phyloP scores from a whole-genome alignment of 2,888 invertebrate genomes.

The Scrobipalpa costella region DNA sequence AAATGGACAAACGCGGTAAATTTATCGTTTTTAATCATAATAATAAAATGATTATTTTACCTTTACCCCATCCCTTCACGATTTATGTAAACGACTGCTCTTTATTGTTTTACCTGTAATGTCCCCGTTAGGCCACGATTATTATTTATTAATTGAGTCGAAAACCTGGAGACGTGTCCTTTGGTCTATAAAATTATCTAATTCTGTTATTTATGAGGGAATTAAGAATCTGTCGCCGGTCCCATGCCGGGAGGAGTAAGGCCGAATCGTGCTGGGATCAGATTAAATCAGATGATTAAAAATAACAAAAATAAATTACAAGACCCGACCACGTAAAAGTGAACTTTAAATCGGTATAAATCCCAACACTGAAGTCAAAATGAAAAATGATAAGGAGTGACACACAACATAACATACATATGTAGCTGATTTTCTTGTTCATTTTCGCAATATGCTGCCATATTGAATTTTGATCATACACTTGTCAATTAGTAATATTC shows the following conservation, averaged over 20 bases:
- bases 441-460: too few species aligned
- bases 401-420: too few species aligned
- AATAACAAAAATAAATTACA: not conserved
- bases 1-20: too few species aligned
- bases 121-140: slow-evolving; percentile 30
- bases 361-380: too few species aligned
- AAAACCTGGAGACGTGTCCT: slow-evolving; percentile 20
- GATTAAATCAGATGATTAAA: slow-evolving; percentile 8
- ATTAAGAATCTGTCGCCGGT: slow-evolving; percentile 24
- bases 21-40: too few species aligned
- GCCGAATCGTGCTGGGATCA: slow-evolving; percentile 11
- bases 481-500: too few species aligned
- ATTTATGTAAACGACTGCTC: slow-evolving; percentile 54
- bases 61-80: slow-evolving; percentile 33
- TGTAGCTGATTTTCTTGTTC: too few species aligned
- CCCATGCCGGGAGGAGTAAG: slow-evolving; percentile 20
- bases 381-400: too few species aligned
- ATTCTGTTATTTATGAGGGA: slow-evolving; percentile 26
- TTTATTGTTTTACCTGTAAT: slow-evolving; percentile 43
- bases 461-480: too few species aligned
- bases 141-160: slow-evolving; percentile 28
- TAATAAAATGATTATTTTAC: too few species aligned
- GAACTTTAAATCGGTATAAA: too few species aligned
- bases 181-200: slow-evolving; percentile 28
- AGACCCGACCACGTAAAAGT: too few species aligned